Percentiles rank a stretch among this genome's conserved stretches.
Conservation (phyloP, 2,797 vertebrate genomes). For the Psittacula derbiana region DNA sequence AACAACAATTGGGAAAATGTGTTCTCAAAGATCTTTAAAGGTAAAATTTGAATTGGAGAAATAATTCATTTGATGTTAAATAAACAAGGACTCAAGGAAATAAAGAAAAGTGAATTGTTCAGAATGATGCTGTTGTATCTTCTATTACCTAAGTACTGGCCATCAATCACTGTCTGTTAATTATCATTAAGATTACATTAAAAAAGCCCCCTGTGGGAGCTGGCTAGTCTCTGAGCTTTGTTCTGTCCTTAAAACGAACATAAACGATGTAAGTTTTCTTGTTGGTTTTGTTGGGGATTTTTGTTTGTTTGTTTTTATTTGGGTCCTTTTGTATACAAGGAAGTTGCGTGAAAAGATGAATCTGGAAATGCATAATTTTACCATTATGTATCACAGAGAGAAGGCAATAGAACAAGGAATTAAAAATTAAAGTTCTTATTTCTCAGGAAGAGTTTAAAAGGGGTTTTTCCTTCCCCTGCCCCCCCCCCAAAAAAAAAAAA, state of each 20-base stretch:
- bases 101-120: background rate
- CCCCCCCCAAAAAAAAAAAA: accelerated
- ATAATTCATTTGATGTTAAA: constrained; percentile 2
- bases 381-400: background rate
- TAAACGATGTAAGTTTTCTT: background rate
- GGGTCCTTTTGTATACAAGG: background rate
- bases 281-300: background rate
- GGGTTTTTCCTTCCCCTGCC: background rate
- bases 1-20: background rate
- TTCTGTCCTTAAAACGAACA: constrained; percentile 32
- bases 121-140: constrained; percentile 2
- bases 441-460: background rate
- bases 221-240: background rate
- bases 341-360: background rate
- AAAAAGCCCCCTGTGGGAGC: constrained; percentile 29
- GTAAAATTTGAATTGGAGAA: background rate
- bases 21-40: background rate
- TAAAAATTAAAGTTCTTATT: background rate
- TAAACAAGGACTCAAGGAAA: background rate
- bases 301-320: background rate
- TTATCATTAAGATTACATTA: constrained; percentile 62
- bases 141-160: background rate
- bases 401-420: background rate
- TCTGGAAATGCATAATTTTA: background rate
- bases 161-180: constrained; percentile 71